These are phyloP conservation scores for Ethmia dodecea DNA, from an alignment of 2,888 invertebrate genomes.

Conservation along the genomic window DNA sequence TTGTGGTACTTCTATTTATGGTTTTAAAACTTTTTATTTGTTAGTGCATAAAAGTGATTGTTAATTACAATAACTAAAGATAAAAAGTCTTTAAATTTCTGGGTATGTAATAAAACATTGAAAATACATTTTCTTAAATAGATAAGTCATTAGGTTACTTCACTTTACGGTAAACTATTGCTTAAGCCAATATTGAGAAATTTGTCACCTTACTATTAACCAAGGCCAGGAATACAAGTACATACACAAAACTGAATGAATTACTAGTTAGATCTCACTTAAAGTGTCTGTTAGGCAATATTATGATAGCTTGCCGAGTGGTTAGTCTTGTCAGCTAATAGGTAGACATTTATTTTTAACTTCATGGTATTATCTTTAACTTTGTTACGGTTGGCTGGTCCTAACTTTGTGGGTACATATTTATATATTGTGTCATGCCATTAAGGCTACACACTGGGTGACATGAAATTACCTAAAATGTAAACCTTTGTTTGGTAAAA, in stretches of 20 bases:
- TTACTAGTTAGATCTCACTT: constrained; percentile 3
- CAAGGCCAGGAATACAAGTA: constrained; percentile 22
- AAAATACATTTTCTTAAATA: background rate
- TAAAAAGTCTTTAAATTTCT: too few relatives aligned
- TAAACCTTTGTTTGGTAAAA: too few relatives aligned
- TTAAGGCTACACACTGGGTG: too few relatives aligned
- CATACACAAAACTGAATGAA: constrained; percentile 1
- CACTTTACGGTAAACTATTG: constrained; percentile 16
- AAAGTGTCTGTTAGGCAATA: constrained; percentile 1
- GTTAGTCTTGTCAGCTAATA: background rate
- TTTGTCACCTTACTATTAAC: constrained; percentile 26
- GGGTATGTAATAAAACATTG: background rate
- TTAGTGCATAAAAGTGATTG: too few relatives aligned
- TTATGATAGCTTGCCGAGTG: background rate
- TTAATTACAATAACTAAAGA: too few relatives aligned
- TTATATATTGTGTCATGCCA: too few relatives aligned
- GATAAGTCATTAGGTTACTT: constrained; percentile 4
- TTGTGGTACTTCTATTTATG: too few relatives aligned
- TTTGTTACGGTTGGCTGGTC: constrained; percentile 21
- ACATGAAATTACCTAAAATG: too few relatives aligned
- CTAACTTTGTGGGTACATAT: too few relatives aligned
- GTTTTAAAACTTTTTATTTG: too few relatives aligned
- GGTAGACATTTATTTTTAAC: constrained; percentile 4
- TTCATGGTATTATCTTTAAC: constrained; percentile 17
- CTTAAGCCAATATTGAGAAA: constrained; percentile 25